A percentile compares a stretch with the other conserved stretches of the same genome.
These are phyloP conservation scores for Holotrichia oblita DNA, from an alignment of 1,140 invertebrate genomes.

Conservation along the genomic window DNA sequence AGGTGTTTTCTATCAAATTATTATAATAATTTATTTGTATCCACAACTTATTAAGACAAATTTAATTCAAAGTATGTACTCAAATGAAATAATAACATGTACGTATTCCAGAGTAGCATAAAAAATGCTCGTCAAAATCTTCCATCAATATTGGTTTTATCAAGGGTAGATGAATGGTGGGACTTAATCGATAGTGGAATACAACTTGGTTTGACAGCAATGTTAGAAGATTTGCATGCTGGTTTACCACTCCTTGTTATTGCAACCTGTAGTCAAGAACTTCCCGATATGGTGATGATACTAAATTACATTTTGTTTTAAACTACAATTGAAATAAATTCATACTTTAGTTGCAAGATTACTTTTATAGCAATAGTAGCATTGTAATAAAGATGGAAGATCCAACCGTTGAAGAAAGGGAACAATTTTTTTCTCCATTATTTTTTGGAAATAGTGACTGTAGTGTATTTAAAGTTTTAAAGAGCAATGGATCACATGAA, in stretches of 20 bases:
- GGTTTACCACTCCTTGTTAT: conserved; percentile 63
- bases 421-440: conserved; percentile 65
- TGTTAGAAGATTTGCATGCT: conserved; percentile 63
- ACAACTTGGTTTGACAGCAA: conserved; percentile 62
- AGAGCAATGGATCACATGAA: conserved; percentile 4
- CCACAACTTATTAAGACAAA: too few species aligned
- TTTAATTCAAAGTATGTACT: too few species aligned
- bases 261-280: conserved; percentile 59
- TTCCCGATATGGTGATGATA: conserved; percentile 61
- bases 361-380: conserved; percentile 59
- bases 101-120: conserved; percentile 55
- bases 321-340: not conserved
- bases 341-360: conserved; percentile 53
- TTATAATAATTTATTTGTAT: too few species aligned
- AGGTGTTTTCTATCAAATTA: too few species aligned
- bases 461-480: conserved; percentile 31
- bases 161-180: conserved; percentile 66
- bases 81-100: too few species aligned
- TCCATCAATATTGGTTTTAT: conserved; percentile 64
- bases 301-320: not conserved
- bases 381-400: conserved; percentile 58
- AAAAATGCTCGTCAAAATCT: conserved; percentile 61
- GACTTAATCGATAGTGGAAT: conserved; percentile 62
- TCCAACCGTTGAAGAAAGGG: conserved; percentile 63
- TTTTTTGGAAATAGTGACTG: conserved; percentile 55